Evolutionary conservation across 64 coral and sea anemone genomes (phyloP), one percentile per base, ranked within the genome.

Genomic region (Platygyra sinensis): DNA sequence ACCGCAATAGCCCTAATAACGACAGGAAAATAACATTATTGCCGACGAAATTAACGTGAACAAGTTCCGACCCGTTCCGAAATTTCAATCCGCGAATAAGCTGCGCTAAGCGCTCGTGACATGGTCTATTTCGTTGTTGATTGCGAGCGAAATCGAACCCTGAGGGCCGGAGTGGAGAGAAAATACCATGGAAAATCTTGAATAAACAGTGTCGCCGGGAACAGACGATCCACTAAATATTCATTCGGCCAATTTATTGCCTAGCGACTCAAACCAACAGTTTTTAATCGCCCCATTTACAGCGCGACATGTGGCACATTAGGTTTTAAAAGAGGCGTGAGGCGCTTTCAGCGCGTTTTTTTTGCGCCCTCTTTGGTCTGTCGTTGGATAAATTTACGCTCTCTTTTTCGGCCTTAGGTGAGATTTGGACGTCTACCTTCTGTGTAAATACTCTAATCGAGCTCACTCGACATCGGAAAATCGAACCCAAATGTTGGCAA

Each of bases 1-100:
- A 64, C 87, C 91, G 91, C 94, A 74, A 96, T 93, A 77, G 82
- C 74, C 80, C 88, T 80, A 96, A 96, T 93, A 96, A 96, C 65
- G 87, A 80, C 62, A 87, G 65, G 81, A 91, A 91, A 94, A 86
- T 51, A 46, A 86, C 60, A 77, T 94, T 94, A 94, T 94, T 94
- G 89, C 89, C 64, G 29, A 76, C 83, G 76, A 87, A 94, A 74
- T 94, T 72, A 94, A 71, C 82, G 39, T 87, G 82, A 14, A 46
- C 89, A 61, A 79, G 75, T 86, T 24, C 59, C 74, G 74, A 80
- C 25, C 88, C 59, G 69, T 19, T 71, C 62, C 31, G 63, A 72
- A 69, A 85, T 85, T 85, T 50, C 25, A 51, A 71, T n/a, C 33
- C 24, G 42, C 42, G 42, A 46, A 46, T 71, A 4, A 71, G 65